Conservation (phyloP, 2,113 vertebrate genomes). For the Heterotilapia buettikoferi region DNA sequence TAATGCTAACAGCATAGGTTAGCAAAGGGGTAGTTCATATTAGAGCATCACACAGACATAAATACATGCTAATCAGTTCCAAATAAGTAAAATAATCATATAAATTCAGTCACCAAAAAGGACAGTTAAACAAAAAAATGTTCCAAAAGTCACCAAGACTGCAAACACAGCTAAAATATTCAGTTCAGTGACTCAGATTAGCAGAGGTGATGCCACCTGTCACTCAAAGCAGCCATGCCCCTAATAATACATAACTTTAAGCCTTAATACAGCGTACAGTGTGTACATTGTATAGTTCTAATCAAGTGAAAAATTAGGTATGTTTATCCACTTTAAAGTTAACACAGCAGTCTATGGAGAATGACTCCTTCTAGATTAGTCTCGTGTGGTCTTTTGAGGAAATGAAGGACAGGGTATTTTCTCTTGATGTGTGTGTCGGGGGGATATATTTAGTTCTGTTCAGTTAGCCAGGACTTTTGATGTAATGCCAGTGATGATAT, state of each 20-base stretch:
- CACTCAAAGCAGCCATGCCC: not conserved
- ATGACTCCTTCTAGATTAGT: not conserved
- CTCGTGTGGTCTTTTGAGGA: not conserved
- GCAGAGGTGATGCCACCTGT: not conserved
- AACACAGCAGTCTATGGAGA: not conserved
- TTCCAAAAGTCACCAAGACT: not conserved
- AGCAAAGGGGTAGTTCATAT: not conserved
- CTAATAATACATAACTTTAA: not conserved
- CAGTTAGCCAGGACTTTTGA: not conserved
- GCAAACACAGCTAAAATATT: not conserved
- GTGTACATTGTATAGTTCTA: not conserved
- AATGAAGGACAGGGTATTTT: not conserved
- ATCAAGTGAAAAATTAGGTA: not conserved
- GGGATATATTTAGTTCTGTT: not conserved
- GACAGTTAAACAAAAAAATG: not conserved
- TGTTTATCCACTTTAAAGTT: not conserved
- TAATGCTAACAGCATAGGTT: not conserved
- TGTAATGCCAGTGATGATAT: not conserved
- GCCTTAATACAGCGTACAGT: not conserved
- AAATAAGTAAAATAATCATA: not conserved
- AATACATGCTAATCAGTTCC: not conserved
- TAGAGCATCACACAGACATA: not conserved
- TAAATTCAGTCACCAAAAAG: not conserved
- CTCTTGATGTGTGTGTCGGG: not conserved
- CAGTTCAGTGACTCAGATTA: not conserved